phyloP scores from a whole-genome alignment of 2,888 invertebrate species.

The Scaptomyza cyrtandrae region DNA sequence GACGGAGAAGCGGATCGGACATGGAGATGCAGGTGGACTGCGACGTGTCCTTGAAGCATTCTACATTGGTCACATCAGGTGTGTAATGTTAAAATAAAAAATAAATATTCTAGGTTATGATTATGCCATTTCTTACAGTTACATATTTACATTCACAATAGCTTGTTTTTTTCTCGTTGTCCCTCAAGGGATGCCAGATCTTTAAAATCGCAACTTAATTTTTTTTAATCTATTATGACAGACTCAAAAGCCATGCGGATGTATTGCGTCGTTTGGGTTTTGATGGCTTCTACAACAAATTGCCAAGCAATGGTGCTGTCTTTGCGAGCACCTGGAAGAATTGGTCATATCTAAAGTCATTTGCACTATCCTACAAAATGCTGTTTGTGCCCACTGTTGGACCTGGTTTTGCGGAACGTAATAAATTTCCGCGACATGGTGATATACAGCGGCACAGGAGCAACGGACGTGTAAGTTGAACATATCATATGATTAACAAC shows the following conservation, averaged over 20 bases:
- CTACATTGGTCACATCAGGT: slow-evolving; percentile 86
- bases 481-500: not conserved
- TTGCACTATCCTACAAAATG: slow-evolving; percentile 86
- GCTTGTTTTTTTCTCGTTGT: not conserved
- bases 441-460: slow-evolving; percentile 83
- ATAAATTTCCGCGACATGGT: slow-evolving; percentile 84
- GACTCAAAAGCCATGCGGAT: slow-evolving; percentile 85
- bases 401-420: slow-evolving; percentile 89
- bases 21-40: slow-evolving; percentile 82
- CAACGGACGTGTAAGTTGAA: slow-evolving; percentile 81
- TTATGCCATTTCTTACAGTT: not conserved
- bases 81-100: not conserved
- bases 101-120: not conserved
- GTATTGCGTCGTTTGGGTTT: slow-evolving; percentile 86
- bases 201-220: not conserved
- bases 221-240: slow-evolving; percentile 29
- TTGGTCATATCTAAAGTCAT: slow-evolving; percentile 86
- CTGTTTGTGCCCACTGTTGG: slow-evolving; percentile 89
- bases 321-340: slow-evolving; percentile 88
- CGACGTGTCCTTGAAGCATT: slow-evolving; percentile 86
- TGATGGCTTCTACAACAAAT: slow-evolving; percentile 88
- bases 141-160: not conserved
- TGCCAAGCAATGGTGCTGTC: slow-evolving; percentile 88
- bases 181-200: not conserved
- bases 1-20: not conserved